Percentiles rank a stretch among this genome's conserved stretches.
phyloP scores from a whole-genome alignment of 2,888 invertebrate genomes.

The Hydropsyche betteni region DNA sequence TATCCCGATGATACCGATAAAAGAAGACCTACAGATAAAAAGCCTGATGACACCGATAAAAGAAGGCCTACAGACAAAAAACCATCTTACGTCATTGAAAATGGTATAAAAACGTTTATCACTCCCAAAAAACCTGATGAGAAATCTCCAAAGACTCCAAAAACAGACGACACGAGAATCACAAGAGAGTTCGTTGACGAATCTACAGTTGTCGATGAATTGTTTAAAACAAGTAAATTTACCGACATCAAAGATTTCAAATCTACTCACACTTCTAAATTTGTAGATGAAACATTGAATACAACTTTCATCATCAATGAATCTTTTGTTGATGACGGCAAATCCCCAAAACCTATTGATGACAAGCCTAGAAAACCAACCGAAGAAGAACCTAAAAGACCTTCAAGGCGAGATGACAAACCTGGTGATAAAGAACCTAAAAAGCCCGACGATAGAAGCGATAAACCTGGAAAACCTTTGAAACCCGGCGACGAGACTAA shows the following conservation, averaged over 20 bases:
- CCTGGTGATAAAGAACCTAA: conserved; percentile 8
- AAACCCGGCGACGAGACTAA: conserved; percentile 17
- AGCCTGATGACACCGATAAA: conserved; percentile 17
- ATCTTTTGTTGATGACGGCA: conserved; percentile 11
- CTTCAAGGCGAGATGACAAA: conserved; percentile 2
- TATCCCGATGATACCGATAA: conserved; percentile 26
- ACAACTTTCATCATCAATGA: conserved; percentile 35
- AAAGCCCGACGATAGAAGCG: conserved; percentile 48
- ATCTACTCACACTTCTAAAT: conserved; percentile 21
- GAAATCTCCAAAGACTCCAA: conserved; percentile 11
- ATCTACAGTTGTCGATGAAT: conserved; percentile 27
- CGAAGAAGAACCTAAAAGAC: conserved; percentile 24
- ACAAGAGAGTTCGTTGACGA: conserved; percentile 8
- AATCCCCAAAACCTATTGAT: conserved; percentile 8
- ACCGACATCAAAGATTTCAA: conserved; percentile 30
- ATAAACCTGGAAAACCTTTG: conserved; percentile 35
- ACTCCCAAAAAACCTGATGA: conserved; percentile 51
- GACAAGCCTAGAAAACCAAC: conserved; percentile 36
- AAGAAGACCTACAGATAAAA: conserved; percentile 48
- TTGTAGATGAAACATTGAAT: conserved; percentile 15
- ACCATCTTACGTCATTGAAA: conserved; percentile 23
- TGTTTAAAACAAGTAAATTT: conserved; percentile 23
- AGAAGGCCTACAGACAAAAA: conserved; percentile 48
- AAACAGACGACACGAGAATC: conserved; percentile 4
- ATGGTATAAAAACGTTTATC: conserved; percentile 48